Base-by-base conservation (phyloP, 2,888 invertebrate species). In the Malthinus seriepunctatus region DNA sequence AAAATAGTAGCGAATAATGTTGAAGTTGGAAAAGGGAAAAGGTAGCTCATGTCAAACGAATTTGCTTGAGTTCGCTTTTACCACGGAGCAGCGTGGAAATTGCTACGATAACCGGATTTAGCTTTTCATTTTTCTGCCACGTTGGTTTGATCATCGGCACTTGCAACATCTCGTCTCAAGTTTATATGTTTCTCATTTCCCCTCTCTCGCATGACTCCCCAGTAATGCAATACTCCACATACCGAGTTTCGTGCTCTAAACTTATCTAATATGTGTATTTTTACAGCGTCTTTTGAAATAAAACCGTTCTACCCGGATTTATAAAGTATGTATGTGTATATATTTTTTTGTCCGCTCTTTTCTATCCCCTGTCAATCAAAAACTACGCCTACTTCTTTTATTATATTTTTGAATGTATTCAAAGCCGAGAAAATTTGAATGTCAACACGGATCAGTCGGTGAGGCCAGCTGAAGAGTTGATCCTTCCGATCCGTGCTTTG, bases 51-150 rank as follows among this genome's bases (percentile, higher is more conserved):
- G 58, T 51, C 57, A 54, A 57, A 62, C 62, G 56, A 62, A 62
- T 62, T 62, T 62, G 54, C 57, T 57, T 51, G 56, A 56, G 38
- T 52, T 56, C 58, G 51, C 57, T 47, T 58, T 59, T 55, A 45
- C 59, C 67, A 63, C 63, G 60, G 63, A 63, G 63, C 63, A 60
- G 67, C 69, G 74, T 74, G 76, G 77, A 80, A 80, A 80, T 80
- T 78, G 79, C 78, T 76, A 77, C 75, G 78, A 79, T 80, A 80
- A 80, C 79, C 79, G 79, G 79, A 80, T 80, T 80, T 80, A 76
- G 79, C 78, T 78, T 79, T 80, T 79, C 80, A 79, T 80, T 80
- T 80, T 80, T 79, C 80, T 79, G 80, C 80, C 76, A 79, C 76
- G 79, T 72, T 79, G 79, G 76, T 73, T 76, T 76, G 77, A 78